Conservation (phyloP, 2,797 vertebrate species). For the Enteromius trimaculatus region DNA sequence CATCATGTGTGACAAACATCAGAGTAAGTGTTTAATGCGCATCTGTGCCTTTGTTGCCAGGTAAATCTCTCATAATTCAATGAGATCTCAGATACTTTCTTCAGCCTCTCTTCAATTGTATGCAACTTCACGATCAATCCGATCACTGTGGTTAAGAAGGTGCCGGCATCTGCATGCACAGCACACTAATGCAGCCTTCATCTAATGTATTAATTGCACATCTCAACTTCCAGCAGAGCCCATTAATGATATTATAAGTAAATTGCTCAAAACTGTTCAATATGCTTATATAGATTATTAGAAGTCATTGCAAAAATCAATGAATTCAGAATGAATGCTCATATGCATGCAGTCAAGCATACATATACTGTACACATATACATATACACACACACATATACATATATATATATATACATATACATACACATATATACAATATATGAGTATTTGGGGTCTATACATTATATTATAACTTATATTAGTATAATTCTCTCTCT, state of each 20-base stretch:
- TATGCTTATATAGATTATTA: not conserved
- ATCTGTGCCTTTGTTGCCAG: not conserved
- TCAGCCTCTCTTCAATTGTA: not conserved
- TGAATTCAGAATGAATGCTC: not conserved
- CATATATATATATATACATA: too few relatives aligned
- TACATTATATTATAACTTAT: not conserved
- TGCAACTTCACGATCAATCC: not conserved
- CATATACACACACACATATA: too few relatives aligned
- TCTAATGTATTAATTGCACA: conserved; percentile 9
- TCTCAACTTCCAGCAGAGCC: not conserved
- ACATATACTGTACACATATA: too few relatives aligned
- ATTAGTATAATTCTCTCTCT: too few relatives aligned
- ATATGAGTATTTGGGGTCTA: not conserved
- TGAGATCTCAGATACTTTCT: not conserved
- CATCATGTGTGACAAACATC: conserved; percentile 20
- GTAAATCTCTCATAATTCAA: not conserved
- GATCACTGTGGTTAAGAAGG: not conserved
- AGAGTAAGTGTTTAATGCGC: conserved; percentile 1
- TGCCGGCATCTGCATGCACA: not conserved
- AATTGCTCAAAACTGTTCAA: not conserved
- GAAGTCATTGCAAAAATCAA: not conserved
- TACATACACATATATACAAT: too few relatives aligned
- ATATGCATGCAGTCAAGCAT: not conserved
- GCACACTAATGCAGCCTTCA: not conserved
- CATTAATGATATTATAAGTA: not conserved